phyloP scores from a whole-genome alignment of 2,888 invertebrate genomes.

The Eurytoma adleriae region DNA sequence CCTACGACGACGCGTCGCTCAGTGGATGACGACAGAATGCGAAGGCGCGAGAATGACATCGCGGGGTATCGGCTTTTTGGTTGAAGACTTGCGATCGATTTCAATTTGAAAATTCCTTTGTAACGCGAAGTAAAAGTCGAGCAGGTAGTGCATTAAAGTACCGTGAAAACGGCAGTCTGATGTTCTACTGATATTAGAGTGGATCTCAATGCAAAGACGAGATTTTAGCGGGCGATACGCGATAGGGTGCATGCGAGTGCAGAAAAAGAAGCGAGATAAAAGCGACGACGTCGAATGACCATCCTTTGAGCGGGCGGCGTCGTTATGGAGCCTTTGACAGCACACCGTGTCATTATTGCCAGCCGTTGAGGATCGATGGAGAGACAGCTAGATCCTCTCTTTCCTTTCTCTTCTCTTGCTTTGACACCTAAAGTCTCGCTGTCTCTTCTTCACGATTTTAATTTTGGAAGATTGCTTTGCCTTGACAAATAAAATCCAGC shows the following conservation, averaged over 20 bases:
- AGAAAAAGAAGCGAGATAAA: background rate
- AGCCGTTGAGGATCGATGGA: constrained; percentile 1
- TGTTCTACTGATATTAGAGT: background rate
- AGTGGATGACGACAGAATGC: constrained; percentile 4
- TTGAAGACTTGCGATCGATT: background rate
- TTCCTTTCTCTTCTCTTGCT: background rate
- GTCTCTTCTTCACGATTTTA: background rate
- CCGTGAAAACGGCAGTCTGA: no score
- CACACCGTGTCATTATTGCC: constrained; percentile 19
- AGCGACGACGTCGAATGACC: constrained; percentile 7
- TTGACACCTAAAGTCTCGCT: background rate
- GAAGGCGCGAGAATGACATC: background rate
- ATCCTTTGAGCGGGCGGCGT: constrained; percentile 50
- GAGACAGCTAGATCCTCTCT: background rate
- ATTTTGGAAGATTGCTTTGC: no score
- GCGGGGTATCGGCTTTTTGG: background rate
- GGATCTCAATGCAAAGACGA: background rate
- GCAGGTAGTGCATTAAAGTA: no score
- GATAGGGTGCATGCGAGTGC: background rate
- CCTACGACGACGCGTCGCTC: background rate
- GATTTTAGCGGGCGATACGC: no score
- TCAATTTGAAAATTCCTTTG: background rate
- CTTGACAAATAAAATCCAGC: no score
- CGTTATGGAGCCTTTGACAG: constrained; percentile 53
- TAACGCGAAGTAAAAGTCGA: no score